Evolutionary conservation across 2,797 vertebrate genomes (phyloP).

Genomic region (Darevskia mixta): DNA sequence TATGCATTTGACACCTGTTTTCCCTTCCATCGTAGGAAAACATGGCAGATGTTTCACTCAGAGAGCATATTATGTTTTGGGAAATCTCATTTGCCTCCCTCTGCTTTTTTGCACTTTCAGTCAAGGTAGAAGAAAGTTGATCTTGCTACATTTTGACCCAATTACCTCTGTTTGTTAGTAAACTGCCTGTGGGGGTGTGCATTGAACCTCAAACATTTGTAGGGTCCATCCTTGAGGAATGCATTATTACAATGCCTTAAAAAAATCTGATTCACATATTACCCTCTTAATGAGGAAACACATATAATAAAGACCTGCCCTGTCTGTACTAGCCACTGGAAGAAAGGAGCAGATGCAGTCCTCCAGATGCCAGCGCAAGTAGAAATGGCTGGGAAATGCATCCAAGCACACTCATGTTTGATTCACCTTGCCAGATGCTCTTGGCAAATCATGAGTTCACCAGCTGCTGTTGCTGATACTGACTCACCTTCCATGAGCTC

Average conservation of each 20-base stretch:
- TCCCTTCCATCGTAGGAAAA: neutral
- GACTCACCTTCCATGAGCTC: neutral
- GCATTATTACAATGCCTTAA: neutral
- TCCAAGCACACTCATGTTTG: neutral
- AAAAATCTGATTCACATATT: neutral
- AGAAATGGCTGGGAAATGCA: neutral
- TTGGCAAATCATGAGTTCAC: neutral
- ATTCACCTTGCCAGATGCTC: neutral
- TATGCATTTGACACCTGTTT: constrained; percentile 7
- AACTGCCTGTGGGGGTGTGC: neutral
- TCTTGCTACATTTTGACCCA: neutral
- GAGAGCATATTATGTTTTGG: constrained; percentile 6
- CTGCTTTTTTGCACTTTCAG: neutral
- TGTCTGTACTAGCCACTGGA: neutral
- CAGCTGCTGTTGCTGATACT: neutral
- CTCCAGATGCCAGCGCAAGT: neutral
- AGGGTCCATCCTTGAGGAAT: neutral
- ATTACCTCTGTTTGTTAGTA: neutral
- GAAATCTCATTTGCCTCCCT: constrained; percentile 12
- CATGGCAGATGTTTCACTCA: constrained; percentile 18
- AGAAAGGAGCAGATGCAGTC: neutral
- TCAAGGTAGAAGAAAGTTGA: neutral
- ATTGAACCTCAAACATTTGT: neutral
- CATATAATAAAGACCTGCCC: neutral
- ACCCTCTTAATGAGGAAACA: neutral